A percentile compares a stretch with the other conserved stretches of the same genome.
phyloP scores from a whole-genome alignment of 1,140 invertebrate genomes.

The Scaptomyza hsui region DNA sequence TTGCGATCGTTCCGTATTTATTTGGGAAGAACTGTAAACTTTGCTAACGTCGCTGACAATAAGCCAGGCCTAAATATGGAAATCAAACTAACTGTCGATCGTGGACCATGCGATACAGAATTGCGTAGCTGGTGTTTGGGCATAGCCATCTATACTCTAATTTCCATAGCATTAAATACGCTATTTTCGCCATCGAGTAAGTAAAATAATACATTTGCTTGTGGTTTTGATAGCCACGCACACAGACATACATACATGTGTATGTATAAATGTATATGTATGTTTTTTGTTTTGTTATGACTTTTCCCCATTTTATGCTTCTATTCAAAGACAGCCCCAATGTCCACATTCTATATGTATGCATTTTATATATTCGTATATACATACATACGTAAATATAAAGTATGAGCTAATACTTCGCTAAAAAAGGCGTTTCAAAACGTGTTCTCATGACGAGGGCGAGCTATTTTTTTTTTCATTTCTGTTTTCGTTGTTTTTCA shows the following conservation, averaged over 20 bases:
- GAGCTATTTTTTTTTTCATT: constrained; percentile 7
- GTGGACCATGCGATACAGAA: constrained; percentile 55
- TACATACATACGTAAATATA: constrained; percentile 39
- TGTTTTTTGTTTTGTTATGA: neutral
- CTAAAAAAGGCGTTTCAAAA: constrained; percentile 39
- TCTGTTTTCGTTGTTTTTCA: constrained; percentile 1
- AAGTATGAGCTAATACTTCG: constrained; percentile 60
- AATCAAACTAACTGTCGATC: constrained; percentile 58
- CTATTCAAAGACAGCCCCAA: neutral
- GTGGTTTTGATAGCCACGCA: neutral
- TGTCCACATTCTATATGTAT: constrained; percentile 9
- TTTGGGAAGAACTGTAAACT: constrained; percentile 4
- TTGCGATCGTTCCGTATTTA: constrained; percentile 17
- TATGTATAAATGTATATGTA: constrained; percentile 17
- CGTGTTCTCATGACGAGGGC: constrained; percentile 31
- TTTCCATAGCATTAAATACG: constrained; percentile 34
- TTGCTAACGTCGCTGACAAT: neutral
- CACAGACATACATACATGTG: constrained; percentile 13
- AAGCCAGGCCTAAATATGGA: constrained; percentile 51
- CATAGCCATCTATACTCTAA: constrained; percentile 55
- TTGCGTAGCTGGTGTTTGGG: constrained; percentile 63
- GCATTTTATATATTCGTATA: neutral
- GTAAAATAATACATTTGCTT: constrained; percentile 35
- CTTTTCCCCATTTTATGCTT: neutral
- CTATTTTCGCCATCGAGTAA: constrained; percentile 46